phyloP scores from a whole-genome alignment of 2,888 invertebrate species.

The Biston stratarius region DNA sequence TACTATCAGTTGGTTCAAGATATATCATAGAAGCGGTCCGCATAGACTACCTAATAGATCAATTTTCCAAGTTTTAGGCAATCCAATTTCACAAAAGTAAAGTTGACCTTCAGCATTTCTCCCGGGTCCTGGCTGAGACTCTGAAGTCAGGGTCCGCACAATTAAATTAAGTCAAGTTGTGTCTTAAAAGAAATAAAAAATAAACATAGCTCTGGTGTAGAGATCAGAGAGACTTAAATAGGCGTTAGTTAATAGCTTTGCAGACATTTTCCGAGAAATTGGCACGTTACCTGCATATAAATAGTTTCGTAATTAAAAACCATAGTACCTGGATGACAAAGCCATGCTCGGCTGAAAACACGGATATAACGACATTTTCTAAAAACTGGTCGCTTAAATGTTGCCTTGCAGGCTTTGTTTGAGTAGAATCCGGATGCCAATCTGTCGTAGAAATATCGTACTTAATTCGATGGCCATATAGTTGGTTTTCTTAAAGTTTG shows the following conservation, averaged over 20 bases:
- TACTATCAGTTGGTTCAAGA: too few species aligned
- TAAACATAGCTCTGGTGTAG: not conserved
- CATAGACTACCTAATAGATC: not conserved
- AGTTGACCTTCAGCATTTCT: too few species aligned
- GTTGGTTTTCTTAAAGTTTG: slow-evolving; percentile 27
- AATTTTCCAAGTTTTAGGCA: not conserved
- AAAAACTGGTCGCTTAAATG: slow-evolving; percentile 48
- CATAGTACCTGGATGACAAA: too few species aligned
- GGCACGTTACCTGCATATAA: too few species aligned
- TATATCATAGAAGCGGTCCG: too few species aligned
- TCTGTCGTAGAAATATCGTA: slow-evolving; percentile 17
- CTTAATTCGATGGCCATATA: slow-evolving; percentile 24
- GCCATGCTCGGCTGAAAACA: too few species aligned
- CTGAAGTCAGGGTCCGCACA: not conserved
- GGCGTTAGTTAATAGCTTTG: too few species aligned
- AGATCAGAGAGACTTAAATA: too few species aligned
- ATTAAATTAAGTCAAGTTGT: not conserved
- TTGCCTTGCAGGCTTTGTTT: slow-evolving; percentile 34
- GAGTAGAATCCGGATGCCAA: slow-evolving; percentile 54
- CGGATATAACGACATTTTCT: too few species aligned
- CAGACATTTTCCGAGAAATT: too few species aligned
- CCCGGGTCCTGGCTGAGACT: not conserved
- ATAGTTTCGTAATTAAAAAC: too few species aligned
- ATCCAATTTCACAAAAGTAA: not conserved
- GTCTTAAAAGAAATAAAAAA: not conserved